Evolutionary conservation across 2,888 invertebrate genomes (phyloP).

Genomic region (Torymus texanus): DNA sequence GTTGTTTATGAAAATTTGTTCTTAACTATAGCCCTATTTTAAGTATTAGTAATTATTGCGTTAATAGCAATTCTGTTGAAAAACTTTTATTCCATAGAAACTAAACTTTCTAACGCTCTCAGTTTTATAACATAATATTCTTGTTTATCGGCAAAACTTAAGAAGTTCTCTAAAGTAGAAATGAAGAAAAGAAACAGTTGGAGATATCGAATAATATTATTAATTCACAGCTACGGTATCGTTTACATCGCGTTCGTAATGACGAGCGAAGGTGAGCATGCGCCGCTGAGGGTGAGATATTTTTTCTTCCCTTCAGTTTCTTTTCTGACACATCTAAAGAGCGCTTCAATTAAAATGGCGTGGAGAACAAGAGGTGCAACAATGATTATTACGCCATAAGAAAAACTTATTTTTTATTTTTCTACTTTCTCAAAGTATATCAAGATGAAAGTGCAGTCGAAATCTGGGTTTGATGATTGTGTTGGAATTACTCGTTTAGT

Average conservation of each 20-base stretch:
- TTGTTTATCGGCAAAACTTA: not conserved
- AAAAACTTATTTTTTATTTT: not conserved
- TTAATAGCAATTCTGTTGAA: not conserved
- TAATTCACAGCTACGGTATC: slow-evolving; percentile 12
- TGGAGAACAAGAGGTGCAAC: too few species aligned
- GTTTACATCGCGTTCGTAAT: not conserved
- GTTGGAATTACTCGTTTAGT: slow-evolving; percentile 25
- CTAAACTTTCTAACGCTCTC: not conserved
- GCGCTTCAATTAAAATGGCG: too few species aligned
- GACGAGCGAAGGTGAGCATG: not conserved
- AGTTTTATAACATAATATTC: not conserved
- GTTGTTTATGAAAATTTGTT: too few species aligned
- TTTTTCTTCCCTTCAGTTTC: slow-evolving; percentile 6
- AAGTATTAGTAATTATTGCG: too few species aligned
- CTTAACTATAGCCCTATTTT: too few species aligned
- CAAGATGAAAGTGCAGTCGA: too few species aligned
- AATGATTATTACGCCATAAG: too few species aligned
- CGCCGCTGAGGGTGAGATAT: not conserved
- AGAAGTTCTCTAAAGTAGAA: too few species aligned
- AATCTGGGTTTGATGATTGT: slow-evolving; percentile 37
- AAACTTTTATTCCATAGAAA: not conserved
- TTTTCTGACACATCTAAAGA: not conserved
- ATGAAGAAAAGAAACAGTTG: too few species aligned
- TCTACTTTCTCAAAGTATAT: too few species aligned
- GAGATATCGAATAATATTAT: slow-evolving; percentile 4